phyloP scores from a whole-genome alignment of 2,797 vertebrate genomes.

The Tachyglossus aculeatus region DNA sequence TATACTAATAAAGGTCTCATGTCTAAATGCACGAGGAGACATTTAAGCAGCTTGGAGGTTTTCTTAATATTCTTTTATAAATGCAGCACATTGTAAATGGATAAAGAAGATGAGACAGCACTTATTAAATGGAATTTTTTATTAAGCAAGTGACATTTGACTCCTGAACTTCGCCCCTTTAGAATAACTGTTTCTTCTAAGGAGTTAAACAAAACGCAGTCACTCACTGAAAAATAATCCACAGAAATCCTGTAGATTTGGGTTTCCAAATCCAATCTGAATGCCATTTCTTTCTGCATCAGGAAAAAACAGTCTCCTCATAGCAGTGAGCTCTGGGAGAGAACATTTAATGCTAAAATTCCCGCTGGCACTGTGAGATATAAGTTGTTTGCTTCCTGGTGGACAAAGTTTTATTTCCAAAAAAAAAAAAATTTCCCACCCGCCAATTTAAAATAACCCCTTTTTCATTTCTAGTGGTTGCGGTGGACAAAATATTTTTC shows the following conservation, averaged over 20 bases:
- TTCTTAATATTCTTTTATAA: slow-evolving; percentile 1
- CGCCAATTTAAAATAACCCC: background rate
- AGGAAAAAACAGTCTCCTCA: background rate
- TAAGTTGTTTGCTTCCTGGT: background rate
- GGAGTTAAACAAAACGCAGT: background rate
- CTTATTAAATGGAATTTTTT: background rate
- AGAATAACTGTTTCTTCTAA: background rate
- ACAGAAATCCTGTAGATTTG: background rate
- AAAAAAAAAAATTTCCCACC: no score
- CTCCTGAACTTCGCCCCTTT: background rate
- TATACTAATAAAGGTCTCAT: slow-evolving; percentile 3
- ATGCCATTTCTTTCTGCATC: background rate
- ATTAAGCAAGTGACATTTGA: no score
- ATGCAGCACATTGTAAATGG: background rate
- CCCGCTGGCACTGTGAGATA: background rate
- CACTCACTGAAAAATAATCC: background rate
- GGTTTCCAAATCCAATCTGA: no score
- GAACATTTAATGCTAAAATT: background rate
- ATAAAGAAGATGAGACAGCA: background rate
- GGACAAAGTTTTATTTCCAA: slow-evolving; percentile 1
- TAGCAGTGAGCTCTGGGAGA: background rate
- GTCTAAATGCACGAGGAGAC: background rate
- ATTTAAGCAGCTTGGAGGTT: background rate
- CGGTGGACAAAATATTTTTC: no score
- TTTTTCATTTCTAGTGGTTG: no score